phyloP scores from a whole-genome alignment of 2,113 vertebrate species.

The Irena cyanogastra region DNA sequence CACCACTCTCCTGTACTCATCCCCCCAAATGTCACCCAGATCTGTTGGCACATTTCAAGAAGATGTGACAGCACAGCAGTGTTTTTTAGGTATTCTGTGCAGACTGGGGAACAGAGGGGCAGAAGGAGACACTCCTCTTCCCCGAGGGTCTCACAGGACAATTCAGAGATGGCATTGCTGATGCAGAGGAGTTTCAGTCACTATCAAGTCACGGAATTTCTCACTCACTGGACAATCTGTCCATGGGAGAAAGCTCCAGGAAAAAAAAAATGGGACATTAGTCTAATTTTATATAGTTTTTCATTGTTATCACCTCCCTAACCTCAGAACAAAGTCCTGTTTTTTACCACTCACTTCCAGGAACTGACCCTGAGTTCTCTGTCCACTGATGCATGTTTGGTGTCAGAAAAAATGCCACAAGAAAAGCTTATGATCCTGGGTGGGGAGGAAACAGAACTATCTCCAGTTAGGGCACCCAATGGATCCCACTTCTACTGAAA shows the following conservation, averaged over 20 bases:
- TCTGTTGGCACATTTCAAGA: neutral
- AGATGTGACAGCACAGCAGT: neutral
- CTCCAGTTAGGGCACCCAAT: neutral
- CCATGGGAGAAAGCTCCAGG: neutral
- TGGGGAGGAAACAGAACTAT: neutral
- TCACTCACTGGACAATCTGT: neutral
- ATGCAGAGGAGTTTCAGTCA: neutral
- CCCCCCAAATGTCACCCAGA: neutral
- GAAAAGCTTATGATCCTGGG: neutral
- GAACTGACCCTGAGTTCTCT: neutral
- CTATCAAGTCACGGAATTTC: neutral
- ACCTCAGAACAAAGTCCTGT: accelerated
- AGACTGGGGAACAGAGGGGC: neutral
- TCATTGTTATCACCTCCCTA: neutral
- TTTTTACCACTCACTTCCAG: neutral
- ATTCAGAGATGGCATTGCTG: neutral
- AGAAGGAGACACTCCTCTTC: neutral
- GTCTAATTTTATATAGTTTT: neutral
- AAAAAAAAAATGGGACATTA: neutral
- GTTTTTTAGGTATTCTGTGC: neutral
- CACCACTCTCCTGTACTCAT: neutral
- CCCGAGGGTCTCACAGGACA: neutral
- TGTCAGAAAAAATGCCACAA: neutral
- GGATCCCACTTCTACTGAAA: neutral
- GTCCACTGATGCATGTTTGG: neutral